phyloP scores from a whole-genome alignment of 2,797 vertebrate species.

The Hypotaenidia philippensis region DNA sequence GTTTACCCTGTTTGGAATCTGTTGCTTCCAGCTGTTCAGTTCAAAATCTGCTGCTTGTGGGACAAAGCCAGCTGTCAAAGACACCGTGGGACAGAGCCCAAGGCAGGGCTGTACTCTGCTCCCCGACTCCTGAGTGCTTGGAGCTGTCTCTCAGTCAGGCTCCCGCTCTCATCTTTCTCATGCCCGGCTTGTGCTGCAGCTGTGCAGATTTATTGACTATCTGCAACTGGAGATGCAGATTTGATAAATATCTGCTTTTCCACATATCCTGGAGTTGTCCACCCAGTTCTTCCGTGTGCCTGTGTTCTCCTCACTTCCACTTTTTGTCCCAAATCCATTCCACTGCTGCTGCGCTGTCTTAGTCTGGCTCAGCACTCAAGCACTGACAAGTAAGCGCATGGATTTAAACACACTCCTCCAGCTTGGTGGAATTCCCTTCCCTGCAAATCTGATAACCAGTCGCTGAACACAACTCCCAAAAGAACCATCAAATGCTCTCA shows the following conservation, averaged over 20 bases:
- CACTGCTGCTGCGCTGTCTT: rapidly evolving
- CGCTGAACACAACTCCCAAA: not conserved
- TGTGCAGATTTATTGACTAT: not conserved
- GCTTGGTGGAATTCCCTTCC: not conserved
- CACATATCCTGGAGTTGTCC: not conserved
- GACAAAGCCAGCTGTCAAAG: not conserved
- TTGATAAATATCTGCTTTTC: not conserved
- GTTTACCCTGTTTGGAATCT: not conserved
- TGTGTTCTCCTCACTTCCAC: not conserved
- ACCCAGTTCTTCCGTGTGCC: rapidly evolving
- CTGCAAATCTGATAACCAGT: not conserved
- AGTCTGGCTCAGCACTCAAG: not conserved
- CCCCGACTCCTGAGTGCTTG: not conserved
- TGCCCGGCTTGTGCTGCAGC: not conserved
- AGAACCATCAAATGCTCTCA: not conserved
- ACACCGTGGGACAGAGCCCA: rapidly evolving
- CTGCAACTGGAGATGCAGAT: not conserved
- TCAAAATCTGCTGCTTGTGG: not conserved
- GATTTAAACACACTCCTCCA: not conserved
- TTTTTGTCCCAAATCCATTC: not conserved
- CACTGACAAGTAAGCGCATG: not conserved
- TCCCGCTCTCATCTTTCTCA: not conserved
- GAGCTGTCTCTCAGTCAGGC: not conserved
- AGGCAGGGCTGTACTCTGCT: not conserved
- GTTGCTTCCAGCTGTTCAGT: not conserved